Evolutionary conservation across 2,113 vertebrate species (phyloP).

Genomic region (Paracanthobrama guichenoti): DNA sequence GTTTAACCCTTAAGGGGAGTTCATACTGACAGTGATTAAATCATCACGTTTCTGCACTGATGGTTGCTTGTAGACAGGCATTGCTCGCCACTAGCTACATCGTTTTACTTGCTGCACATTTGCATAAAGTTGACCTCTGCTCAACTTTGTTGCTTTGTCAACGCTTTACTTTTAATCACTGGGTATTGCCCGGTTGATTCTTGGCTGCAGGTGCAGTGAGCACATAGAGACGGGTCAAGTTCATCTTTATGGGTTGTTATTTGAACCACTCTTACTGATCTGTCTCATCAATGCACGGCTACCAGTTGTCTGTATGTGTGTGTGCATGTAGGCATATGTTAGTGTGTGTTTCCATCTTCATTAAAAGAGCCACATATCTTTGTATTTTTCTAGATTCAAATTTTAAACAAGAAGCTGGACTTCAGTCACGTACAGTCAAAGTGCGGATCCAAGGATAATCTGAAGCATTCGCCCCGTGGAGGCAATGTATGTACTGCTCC

Average conservation of each 20-base stretch:
- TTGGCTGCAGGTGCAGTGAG: constrained; percentile 4
- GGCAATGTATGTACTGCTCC: constrained; percentile 86
- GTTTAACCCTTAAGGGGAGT: not conserved
- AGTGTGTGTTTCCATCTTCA: constrained; percentile 46
- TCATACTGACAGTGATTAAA: not conserved
- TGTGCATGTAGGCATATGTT: constrained; percentile 15
- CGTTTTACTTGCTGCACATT: not conserved
- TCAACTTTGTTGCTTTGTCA: not conserved
- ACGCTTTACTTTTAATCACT: not conserved
- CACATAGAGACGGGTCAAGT: not conserved
- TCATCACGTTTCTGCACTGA: not conserved
- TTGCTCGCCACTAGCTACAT: not conserved
- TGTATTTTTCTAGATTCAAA: constrained; percentile 88
- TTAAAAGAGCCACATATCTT: constrained; percentile 60
- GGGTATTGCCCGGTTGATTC: not conserved
- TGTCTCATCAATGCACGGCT: not conserved
- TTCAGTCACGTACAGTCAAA: constrained; percentile 86
- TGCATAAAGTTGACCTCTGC: constrained; percentile 5
- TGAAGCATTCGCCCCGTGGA: constrained; percentile 85
- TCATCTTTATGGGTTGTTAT: not conserved
- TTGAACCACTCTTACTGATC: not conserved
- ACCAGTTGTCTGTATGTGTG: not conserved
- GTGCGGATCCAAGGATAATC: constrained; percentile 93
- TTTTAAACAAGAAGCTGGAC: constrained; percentile 95
- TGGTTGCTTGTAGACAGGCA: not conserved